Evolutionary conservation across 1,140 invertebrate species (phyloP).

Genomic region (Whitmania pigra): DNA sequence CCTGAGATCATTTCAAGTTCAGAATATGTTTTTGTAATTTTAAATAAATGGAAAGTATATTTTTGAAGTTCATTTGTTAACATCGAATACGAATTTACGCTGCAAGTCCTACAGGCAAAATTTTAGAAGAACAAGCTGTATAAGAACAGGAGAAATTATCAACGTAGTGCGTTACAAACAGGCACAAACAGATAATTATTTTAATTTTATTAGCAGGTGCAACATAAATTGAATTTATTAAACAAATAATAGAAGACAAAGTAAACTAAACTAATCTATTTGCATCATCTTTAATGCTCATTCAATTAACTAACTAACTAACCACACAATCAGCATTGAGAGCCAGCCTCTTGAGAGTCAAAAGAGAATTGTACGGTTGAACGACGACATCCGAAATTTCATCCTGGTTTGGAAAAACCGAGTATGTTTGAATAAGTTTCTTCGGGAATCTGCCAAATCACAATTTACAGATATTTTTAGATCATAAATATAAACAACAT

Average conservation of each 20-base stretch:
- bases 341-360: slow-evolving; percentile 85
- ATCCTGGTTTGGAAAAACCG: slow-evolving; percentile 96
- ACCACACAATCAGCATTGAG: slow-evolving; percentile 96
- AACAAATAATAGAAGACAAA: too few relatives aligned
- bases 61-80: not conserved
- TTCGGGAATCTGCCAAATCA: slow-evolving; percentile 64
- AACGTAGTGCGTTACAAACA: too few relatives aligned
- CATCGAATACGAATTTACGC: too few relatives aligned
- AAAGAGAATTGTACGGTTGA: slow-evolving; percentile 92
- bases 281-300: not conserved
- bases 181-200: too few relatives aligned
- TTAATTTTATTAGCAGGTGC: too few relatives aligned
- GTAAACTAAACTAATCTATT: too few relatives aligned
- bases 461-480: not conserved
- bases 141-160: too few relatives aligned
- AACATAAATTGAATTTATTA: too few relatives aligned
- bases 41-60: not conserved
- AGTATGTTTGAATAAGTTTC: slow-evolving; percentile 95
- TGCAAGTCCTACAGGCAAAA: too few relatives aligned
- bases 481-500: slow-evolving; percentile 15
- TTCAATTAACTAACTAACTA: slow-evolving; percentile 18
- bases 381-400: slow-evolving; percentile 90
- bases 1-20: slow-evolving; percentile 26
- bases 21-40: slow-evolving; percentile 11
- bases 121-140: too few relatives aligned